These are phyloP conservation scores for Diploptera punctata DNA, from an alignment of 2,888 invertebrate genomes.

Conservation along the genomic window DNA sequence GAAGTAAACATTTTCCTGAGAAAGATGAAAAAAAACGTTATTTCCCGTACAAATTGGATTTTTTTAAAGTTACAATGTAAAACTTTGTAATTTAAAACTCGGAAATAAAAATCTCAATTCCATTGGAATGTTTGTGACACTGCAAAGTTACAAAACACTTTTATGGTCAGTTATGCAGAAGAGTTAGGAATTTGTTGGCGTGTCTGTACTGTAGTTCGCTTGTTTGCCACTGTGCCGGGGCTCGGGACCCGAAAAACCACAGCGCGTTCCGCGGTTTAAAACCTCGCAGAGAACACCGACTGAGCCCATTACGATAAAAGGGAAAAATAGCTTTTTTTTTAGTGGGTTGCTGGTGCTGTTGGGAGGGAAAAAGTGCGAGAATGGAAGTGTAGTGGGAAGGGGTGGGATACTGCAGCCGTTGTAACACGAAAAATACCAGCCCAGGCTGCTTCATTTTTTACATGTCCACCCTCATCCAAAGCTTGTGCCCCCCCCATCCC, in stretches of 20 bases:
- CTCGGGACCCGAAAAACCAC: conserved; percentile 28
- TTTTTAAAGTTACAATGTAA: too few relatives aligned
- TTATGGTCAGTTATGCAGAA: too few relatives aligned
- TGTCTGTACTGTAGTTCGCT: conserved; percentile 12
- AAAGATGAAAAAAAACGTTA: too few relatives aligned
- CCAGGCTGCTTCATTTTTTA: conserved; percentile 32
- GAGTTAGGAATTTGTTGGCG: neutral
- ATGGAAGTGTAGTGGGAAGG: neutral
- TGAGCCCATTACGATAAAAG: conserved; percentile 23
- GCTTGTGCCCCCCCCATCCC: neutral
- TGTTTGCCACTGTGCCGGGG: conserved; percentile 22
- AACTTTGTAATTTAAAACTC: too few relatives aligned
- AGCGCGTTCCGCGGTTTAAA: conserved; percentile 25
- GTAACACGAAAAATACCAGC: conserved; percentile 25
- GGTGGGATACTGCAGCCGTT: conserved; percentile 17
- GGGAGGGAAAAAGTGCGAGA: conserved; percentile 8
- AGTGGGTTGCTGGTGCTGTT: conserved; percentile 4
- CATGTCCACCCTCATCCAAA: conserved; percentile 20
- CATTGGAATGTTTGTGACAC: too few relatives aligned
- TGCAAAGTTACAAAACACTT: too few relatives aligned
- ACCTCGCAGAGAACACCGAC: conserved; percentile 11
- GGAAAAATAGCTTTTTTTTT: conserved; percentile 24
- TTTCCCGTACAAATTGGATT: too few relatives aligned
- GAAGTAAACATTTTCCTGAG: too few relatives aligned
- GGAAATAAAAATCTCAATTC: too few relatives aligned